Conservation (phyloP, 1,140 invertebrate genomes). For the Harlomillsia oculata region DNA sequence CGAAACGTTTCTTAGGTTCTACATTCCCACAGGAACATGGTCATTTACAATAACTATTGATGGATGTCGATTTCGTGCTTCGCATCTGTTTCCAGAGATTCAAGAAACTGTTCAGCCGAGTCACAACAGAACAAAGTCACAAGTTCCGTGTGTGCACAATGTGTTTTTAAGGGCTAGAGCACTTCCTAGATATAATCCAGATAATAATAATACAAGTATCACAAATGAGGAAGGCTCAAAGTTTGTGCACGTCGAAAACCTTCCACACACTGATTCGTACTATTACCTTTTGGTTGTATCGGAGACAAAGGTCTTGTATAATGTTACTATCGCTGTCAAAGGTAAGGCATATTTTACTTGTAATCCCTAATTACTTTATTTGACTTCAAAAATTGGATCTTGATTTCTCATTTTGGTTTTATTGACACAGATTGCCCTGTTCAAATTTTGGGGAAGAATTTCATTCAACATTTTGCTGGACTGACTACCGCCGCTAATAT, state of each 20-base stretch:
- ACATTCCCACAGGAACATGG: constrained; percentile 45
- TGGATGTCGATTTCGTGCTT: constrained; percentile 41
- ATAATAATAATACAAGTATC: constrained; percentile 38
- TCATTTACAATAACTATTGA: constrained; percentile 43
- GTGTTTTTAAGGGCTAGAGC: constrained; percentile 41
- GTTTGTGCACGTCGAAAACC: constrained; percentile 39
- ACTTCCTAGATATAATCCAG: constrained; percentile 41
- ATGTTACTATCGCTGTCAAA: constrained; percentile 41
- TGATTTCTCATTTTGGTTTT: not conserved
- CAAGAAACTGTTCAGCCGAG: not conserved
- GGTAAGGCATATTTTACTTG: constrained; percentile 38
- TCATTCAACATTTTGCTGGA: constrained; percentile 34
- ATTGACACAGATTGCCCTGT: constrained; percentile 29
- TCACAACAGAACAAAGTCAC: not conserved
- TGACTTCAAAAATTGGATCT: not conserved
- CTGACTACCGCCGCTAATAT: constrained; percentile 10
- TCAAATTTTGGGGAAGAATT: constrained; percentile 32
- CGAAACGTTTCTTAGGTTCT: too few species aligned
- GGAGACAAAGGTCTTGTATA: constrained; percentile 42
- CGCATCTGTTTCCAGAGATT: constrained; percentile 29
- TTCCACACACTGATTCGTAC: constrained; percentile 47
- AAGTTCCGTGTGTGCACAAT: constrained; percentile 41
- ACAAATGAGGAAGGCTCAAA: constrained; percentile 39
- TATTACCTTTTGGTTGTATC: constrained; percentile 48
- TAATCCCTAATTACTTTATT: not conserved